Evolutionary conservation across 2,888 invertebrate species (phyloP).

Genomic region (Scelioninae gen. 1): DNA sequence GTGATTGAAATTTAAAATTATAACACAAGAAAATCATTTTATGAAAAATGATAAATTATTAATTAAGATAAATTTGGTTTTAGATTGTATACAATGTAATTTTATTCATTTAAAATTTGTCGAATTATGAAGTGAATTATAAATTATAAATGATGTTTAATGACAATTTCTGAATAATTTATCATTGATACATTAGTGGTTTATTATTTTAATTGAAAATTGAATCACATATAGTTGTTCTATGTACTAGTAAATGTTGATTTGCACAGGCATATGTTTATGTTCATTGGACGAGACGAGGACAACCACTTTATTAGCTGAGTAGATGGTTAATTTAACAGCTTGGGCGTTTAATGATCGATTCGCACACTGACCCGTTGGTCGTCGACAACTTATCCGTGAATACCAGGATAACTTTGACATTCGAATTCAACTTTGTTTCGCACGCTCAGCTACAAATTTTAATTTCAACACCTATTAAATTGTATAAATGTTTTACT

Average conservation of each 20-base stretch:
- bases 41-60: no score
- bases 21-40: no score
- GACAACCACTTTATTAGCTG: constrained; percentile 78
- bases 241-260: constrained; percentile 1
- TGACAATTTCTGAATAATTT: neutral
- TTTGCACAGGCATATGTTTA: constrained; percentile 38
- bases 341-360: constrained; percentile 80
- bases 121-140: no score
- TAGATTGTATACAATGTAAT: no score
- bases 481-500: constrained; percentile 10
- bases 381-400: constrained; percentile 37
- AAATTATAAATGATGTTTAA: no score
- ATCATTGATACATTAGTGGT: neutral
- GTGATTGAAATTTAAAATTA: no score
- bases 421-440: constrained; percentile 51
- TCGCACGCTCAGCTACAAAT: constrained; percentile 8
- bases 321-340: constrained; percentile 79
- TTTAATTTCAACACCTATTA: constrained; percentile 35
- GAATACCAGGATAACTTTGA: constrained; percentile 45
- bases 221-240: constrained; percentile 5
- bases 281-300: constrained; percentile 50
- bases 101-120: no score
- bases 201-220: constrained; percentile 17
- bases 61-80: no score
- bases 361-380: constrained; percentile 73